Base-by-base conservation (phyloP, 1,140 invertebrate genomes). In the Meloidogyne exigua region DNA sequence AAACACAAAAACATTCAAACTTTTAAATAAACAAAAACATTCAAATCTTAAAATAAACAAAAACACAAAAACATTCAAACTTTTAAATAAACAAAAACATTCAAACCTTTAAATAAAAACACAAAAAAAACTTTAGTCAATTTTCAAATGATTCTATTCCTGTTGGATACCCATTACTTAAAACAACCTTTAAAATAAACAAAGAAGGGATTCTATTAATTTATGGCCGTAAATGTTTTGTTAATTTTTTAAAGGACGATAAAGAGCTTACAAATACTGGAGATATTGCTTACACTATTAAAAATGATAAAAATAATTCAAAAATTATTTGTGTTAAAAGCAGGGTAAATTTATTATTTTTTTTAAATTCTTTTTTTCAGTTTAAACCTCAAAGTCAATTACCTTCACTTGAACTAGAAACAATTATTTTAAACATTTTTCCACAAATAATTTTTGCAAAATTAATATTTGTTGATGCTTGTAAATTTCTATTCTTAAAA, bases 391-490 rank as follows among this genome's bases (percentile, higher is more conserved):
- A 76, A 65, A 76, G 75, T 66, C 39, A 57, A 21, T 21, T 76
- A 65, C 75, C 75, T 18, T 71, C 70, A 25, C 26, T 57, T 71
- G 75, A 75, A 65, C 23, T 66, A 21, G 75, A 76, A 44, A 23
- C 11, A 15, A 23, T 71, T 25, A 39, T 76, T 39, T 42, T 64
- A 49, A 39, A 36, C 4, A 18, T 25, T 4, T 74, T 49, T 65
- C 42, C 69, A 39, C 26, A 76, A 74, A 73, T 76, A 44, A 65
- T 65, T 21, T 76, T 72, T 74, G 25, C 70, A 15, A 76, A 76
- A 39, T 18, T 73, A 11, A 4, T 76, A 21, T 76, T 44, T 64
- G 11, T 39, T n/a, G 44, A 36, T 10, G 21, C 12, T 42, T 76
- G 68, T 25, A 68, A 44, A 32, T 76, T 76, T 72, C 66, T 76